phyloP scores from a whole-genome alignment of 1,140 invertebrate genomes.

The Hirudo medicinalis region DNA sequence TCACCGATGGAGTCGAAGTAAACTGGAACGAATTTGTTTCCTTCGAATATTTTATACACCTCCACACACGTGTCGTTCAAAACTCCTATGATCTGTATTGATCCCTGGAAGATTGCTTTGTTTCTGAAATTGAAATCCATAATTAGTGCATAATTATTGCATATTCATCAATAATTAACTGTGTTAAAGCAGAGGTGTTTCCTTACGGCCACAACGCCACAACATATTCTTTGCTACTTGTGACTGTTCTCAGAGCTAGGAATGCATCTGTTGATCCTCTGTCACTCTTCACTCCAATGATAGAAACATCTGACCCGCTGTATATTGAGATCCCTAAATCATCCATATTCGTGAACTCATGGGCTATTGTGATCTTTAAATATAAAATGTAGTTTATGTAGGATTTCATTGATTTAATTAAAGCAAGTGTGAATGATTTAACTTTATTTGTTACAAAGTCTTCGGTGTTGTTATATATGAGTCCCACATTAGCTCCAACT shows the following conservation, averaged over 20 bases:
- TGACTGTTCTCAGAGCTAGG: background rate
- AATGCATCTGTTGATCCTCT: slow-evolving; percentile 15
- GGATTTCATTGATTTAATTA: background rate
- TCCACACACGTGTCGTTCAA: slow-evolving; percentile 10
- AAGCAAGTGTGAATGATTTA: background rate
- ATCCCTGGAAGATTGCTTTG: slow-evolving; percentile 10
- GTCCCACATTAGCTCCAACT: too few relatives aligned
- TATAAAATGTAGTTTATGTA: background rate
- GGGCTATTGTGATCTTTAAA: background rate
- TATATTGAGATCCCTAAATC: background rate
- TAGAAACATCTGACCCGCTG: background rate
- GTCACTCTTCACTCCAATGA: slow-evolving; percentile 15
- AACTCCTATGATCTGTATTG: background rate
- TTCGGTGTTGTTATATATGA: background rate
- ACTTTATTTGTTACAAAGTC: background rate
- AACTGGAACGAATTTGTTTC: background rate
- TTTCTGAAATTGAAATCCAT: background rate
- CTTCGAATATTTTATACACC: slow-evolving; percentile 6
- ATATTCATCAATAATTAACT: too few relatives aligned
- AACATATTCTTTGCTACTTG: background rate
- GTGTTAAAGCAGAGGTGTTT: too few relatives aligned
- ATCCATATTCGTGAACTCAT: background rate
- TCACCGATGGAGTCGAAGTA: background rate
- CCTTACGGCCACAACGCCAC: slow-evolving; percentile 8
- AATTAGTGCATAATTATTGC: too few relatives aligned